A percentile compares a stretch with the other conserved stretches of the same genome.
These are phyloP conservation scores for Pogonomyrmex barbatus DNA, from an alignment of 1,140 invertebrate genomes.

Conservation along the genomic window DNA sequence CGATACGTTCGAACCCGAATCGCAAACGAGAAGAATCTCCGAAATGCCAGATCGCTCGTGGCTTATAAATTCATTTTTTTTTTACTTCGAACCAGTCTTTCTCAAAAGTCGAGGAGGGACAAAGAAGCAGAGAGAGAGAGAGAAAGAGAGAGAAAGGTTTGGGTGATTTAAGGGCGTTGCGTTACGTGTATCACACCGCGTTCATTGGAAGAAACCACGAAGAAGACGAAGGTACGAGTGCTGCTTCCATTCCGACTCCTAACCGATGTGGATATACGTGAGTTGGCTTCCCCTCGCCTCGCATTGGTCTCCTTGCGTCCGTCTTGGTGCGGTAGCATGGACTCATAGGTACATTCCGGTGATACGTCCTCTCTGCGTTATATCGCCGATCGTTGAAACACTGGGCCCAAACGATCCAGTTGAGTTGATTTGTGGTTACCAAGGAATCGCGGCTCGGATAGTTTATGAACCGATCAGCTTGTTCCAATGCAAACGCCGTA, in stretches of 20 bases:
- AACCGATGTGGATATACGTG: slow-evolving; percentile 46
- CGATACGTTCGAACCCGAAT: slow-evolving; percentile 58
- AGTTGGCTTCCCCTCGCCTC: not conserved
- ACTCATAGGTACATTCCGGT: slow-evolving; percentile 70
- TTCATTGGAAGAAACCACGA: slow-evolving; percentile 75
- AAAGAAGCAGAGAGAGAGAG: slow-evolving; percentile 1
- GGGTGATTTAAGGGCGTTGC: slow-evolving; percentile 77
- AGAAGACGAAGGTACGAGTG: slow-evolving; percentile 73
- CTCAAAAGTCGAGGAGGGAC: slow-evolving; percentile 7
- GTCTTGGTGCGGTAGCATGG: slow-evolving; percentile 65
- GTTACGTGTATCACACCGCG: slow-evolving; percentile 76
- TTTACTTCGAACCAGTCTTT: slow-evolving; percentile 58
- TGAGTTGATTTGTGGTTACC: slow-evolving; percentile 82
- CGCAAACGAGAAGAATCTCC: slow-evolving; percentile 79
- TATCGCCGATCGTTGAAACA: slow-evolving; percentile 78
- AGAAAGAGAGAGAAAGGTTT: slow-evolving; percentile 52
- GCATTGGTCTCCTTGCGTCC: slow-evolving; percentile 16
- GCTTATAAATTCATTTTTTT: slow-evolving; percentile 84
- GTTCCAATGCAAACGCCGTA: slow-evolving; percentile 69
- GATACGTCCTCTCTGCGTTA: slow-evolving; percentile 50
- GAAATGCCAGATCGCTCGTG: slow-evolving; percentile 77
- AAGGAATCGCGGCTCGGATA: slow-evolving; percentile 75
- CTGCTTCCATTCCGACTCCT: slow-evolving; percentile 77
- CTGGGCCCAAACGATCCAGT: slow-evolving; percentile 77
- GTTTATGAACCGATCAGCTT: slow-evolving; percentile 83